Conservation (phyloP, 2,113 vertebrate species). For the Rostratula benghalensis region DNA sequence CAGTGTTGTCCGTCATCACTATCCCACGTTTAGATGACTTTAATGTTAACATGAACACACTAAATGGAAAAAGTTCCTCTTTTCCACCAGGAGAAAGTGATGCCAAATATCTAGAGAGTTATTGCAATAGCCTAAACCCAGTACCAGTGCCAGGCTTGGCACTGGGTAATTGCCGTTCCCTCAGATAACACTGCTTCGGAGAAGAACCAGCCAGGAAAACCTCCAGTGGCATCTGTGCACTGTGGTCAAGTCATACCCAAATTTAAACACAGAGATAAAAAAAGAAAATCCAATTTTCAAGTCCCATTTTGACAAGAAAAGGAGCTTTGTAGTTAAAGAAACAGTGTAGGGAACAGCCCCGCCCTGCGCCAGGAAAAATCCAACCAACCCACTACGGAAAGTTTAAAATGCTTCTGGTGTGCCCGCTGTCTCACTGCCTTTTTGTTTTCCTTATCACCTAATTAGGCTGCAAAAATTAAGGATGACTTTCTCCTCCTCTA, state of each 20-base stretch:
- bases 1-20: not conserved
- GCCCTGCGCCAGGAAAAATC: not conserved
- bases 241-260: not conserved
- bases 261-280: slow-evolving; percentile 4
- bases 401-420: not conserved
- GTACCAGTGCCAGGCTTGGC: not conserved
- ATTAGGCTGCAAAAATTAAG: not conserved
- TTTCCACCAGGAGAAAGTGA: fast-evolving
- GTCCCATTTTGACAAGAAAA: not conserved
- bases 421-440: not conserved
- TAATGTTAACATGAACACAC: not conserved
- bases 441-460: not conserved
- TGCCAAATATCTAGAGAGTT: not conserved
- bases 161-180: not conserved
- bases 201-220: not conserved
- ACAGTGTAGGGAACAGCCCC: not conserved
- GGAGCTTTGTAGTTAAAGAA: slow-evolving; percentile 5
- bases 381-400: not conserved
- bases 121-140: not conserved
- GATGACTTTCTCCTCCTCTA: not conserved
- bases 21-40: not conserved
- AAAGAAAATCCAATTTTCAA: not conserved
- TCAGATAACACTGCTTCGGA: not conserved
- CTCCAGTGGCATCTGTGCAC: not conserved
- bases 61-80: not conserved